phyloP scores from a whole-genome alignment of 2,888 invertebrate species.

The Drosophila histrio region DNA sequence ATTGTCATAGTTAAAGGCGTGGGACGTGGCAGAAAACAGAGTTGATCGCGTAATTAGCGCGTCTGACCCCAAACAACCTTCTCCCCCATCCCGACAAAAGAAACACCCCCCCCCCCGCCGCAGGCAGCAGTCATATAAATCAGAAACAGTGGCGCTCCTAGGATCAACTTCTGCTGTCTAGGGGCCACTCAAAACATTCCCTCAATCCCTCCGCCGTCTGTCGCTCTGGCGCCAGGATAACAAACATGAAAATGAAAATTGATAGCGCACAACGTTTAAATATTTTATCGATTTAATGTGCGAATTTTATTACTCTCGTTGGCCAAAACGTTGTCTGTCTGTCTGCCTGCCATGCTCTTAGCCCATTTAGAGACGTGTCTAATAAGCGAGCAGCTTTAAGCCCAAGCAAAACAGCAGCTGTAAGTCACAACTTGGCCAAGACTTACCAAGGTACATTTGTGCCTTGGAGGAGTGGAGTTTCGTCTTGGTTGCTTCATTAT shows the following conservation, averaged over 20 bases:
- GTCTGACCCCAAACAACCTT: conserved; percentile 66
- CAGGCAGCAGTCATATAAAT: conserved; percentile 58
- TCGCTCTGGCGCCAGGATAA: conserved; percentile 46
- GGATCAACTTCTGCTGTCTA: conserved; percentile 18
- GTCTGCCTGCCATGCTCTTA: neutral
- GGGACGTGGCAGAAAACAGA: conserved; percentile 11
- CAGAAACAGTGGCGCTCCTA: conserved; percentile 36
- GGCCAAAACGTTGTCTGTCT: neutral
- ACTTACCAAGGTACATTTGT: conserved; percentile 5
- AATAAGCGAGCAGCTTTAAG: conserved; percentile 21
- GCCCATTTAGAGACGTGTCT: conserved; percentile 12
- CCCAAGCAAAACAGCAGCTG: conserved; percentile 6
- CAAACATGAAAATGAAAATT: conserved; percentile 74
- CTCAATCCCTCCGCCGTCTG: neutral
- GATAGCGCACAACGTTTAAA: conserved; percentile 67
- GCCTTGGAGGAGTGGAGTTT: neutral
- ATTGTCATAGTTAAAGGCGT: conserved; percentile 30
- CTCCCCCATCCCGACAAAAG: too few relatives aligned
- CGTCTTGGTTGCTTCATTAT: conserved; percentile 42
- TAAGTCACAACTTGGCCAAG: conserved; percentile 15
- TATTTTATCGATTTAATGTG: conserved; percentile 72
- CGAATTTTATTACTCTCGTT: conserved; percentile 34
- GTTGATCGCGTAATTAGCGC: conserved; percentile 76
- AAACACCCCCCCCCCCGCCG: too few relatives aligned
- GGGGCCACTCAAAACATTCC: conserved; percentile 38